Conservation (phyloP, 1,140 invertebrate genomes). For the Temnothorax curvispinosus region DNA sequence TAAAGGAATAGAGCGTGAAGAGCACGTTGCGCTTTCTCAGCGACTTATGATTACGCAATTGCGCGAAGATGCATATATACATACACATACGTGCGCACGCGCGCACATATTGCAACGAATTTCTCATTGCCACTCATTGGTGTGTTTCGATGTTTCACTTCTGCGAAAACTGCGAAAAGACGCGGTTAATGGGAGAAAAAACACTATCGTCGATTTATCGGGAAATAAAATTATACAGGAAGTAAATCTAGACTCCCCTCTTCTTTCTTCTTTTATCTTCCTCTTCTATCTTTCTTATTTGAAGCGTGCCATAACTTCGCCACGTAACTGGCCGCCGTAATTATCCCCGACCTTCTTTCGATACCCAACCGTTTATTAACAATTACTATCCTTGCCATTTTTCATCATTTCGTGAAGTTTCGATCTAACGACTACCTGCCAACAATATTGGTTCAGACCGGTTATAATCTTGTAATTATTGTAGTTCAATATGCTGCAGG, state of each 20-base stretch:
- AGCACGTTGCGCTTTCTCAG: constrained; percentile 43
- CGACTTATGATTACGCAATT: constrained; percentile 46
- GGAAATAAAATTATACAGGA: constrained; percentile 42
- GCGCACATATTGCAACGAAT: background rate
- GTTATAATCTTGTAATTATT: background rate
- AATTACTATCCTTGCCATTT: background rate
- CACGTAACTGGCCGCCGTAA: background rate
- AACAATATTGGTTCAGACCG: background rate
- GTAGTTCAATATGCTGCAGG: background rate
- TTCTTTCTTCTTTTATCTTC: background rate
- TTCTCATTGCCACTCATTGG: background rate
- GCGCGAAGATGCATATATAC: constrained; percentile 12
- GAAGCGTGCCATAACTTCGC: background rate
- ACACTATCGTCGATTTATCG: constrained; percentile 2
- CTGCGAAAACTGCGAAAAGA: background rate
- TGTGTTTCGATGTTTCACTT: background rate
- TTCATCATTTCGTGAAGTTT: background rate
- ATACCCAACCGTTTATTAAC: background rate
- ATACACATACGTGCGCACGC: no score
- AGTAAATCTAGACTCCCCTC: constrained; percentile 7
- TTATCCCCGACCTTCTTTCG: constrained; percentile 35
- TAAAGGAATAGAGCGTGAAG: constrained; percentile 37
- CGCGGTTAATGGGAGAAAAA: background rate
- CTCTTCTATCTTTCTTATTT: background rate
- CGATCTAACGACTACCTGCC: background rate